These are phyloP conservation scores for Euwallacea similis DNA, from an alignment of 1,140 invertebrate genomes.

Conservation along the genomic window DNA sequence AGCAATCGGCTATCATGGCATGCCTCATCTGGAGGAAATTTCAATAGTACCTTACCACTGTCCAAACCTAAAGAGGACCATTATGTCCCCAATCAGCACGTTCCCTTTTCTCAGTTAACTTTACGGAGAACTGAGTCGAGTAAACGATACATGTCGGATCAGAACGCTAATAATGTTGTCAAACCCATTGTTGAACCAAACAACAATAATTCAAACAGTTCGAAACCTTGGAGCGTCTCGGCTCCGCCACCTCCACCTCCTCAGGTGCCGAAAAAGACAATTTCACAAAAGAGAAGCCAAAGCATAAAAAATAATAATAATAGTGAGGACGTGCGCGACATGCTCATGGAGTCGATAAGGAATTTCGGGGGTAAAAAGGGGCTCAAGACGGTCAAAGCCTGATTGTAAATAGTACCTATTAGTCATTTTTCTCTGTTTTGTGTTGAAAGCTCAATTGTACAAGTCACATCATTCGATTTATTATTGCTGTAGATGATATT, in stretches of 20 bases:
- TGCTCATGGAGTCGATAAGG: slow-evolving; percentile 72
- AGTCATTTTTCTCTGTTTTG: slow-evolving; percentile 6
- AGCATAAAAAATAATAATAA: slow-evolving; percentile 27
- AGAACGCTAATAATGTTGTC: slow-evolving; percentile 1
- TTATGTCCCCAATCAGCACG: slow-evolving; percentile 38
- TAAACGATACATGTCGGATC: slow-evolving; percentile 27
- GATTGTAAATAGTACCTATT: slow-evolving; percentile 17
- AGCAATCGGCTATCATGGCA: slow-evolving; percentile 43
- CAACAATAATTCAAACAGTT: neutral
- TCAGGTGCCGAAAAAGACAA: slow-evolving; percentile 56
- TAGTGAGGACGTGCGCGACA: slow-evolving; percentile 62
- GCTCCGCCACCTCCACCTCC: slow-evolving; percentile 53
- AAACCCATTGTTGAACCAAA: neutral
- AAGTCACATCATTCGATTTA: slow-evolving; percentile 6
- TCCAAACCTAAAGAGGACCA: neutral
- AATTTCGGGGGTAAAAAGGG: slow-evolving; percentile 66
- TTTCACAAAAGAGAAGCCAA: slow-evolving; percentile 48
- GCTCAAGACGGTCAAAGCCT: slow-evolving; percentile 58
- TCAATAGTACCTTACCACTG: slow-evolving; percentile 1
- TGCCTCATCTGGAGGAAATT: slow-evolving; percentile 31
- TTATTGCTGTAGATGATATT: neutral
- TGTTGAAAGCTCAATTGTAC: slow-evolving; percentile 15
- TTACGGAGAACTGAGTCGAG: slow-evolving; percentile 47
- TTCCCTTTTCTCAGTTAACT: slow-evolving; percentile 46
- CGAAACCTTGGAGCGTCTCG: neutral